Evolutionary conservation across 2,888 invertebrate genomes (phyloP), one percentile per base, ranked within the genome.

Genomic region (Gisinianus flammeolus): DNA sequence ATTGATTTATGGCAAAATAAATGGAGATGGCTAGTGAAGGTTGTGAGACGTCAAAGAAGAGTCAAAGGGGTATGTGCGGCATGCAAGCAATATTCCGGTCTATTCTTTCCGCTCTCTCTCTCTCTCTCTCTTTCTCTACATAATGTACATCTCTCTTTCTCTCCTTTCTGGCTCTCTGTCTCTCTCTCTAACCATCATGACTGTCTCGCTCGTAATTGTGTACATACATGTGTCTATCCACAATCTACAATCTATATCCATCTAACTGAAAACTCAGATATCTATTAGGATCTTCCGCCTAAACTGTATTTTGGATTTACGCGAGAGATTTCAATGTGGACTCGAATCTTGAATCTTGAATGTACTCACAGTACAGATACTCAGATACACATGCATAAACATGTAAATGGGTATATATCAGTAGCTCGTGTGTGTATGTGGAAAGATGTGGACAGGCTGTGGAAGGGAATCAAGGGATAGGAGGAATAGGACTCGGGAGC

Each of bases 1-100:
- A 79, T 79, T 79, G 79, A 79, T 79, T 79, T 79, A 79, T 79
- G 79, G 76, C 72, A 68, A 76, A 76, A 79, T 79, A 79, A 79
- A 79, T 79, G 79, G 79, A 72, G 76, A 76, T 79, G 76, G 72
- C 76, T 71, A 71, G 70, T 71, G 70, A 71, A 71, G 70, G 70
- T 72, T 79, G 79, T 72, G 76, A 76, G 78, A 69, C 70, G 70
- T 78, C 78, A 78, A 67, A 66, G 73, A 68, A 56, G 78, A 76
- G 79, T 79, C 79, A 79, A 79, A 79, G 79, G 79, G 79, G 76
- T 79, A 79, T 79, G 76, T 76, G 76, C 56, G 76, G 76, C 67
- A 78, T 78, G 74, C 74, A 74, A 78, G 78, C 75, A 78, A 78
- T 78, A 78, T 78, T 77, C 77, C 58, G 62, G 30, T 33, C 26